Percentiles rank a stretch among this genome's conserved stretches.
Evolutionary conservation across 2,888 invertebrate genomes (phyloP).

Genomic region (Gastrophysa polygoni): DNA sequence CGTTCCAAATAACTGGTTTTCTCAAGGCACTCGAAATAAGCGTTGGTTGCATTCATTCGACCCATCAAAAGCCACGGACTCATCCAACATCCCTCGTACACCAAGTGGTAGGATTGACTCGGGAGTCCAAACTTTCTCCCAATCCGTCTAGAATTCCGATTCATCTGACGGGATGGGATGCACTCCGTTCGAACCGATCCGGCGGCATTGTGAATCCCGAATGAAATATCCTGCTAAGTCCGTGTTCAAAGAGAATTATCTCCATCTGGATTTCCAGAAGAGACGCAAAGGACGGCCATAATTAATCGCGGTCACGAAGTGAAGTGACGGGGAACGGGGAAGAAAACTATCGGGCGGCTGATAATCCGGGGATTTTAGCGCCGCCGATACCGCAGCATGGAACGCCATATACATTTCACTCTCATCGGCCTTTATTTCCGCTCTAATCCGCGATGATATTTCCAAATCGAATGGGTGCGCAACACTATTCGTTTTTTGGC

Average conservation of each 20-base stretch:
- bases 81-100: too few relatives aligned
- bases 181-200: neutral
- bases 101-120: too few relatives aligned
- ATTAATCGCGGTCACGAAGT: slow-evolving; percentile 35
- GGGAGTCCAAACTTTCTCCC: neutral
- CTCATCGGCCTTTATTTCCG: slow-evolving; percentile 1
- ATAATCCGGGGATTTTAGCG: slow-evolving; percentile 23
- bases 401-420: slow-evolving; percentile 15
- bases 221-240: slow-evolving; percentile 4
- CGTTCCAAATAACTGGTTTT: too few relatives aligned
- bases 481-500: slow-evolving; percentile 16
- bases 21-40: too few relatives aligned
- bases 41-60: too few relatives aligned
- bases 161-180: neutral
- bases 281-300: slow-evolving; percentile 38
- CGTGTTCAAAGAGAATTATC: slow-evolving; percentile 10
- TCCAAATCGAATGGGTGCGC: slow-evolving; percentile 18
- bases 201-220: slow-evolving; percentile 3
- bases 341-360: slow-evolving; percentile 27
- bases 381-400: slow-evolving; percentile 7
- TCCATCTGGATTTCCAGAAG: neutral
- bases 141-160: neutral
- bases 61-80: too few relatives aligned
- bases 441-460: slow-evolving; percentile 15
- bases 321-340: slow-evolving; percentile 35